These are phyloP conservation scores for Nomada hirtipes DNA, from an alignment of 2,888 invertebrate genomes.

Conservation along the genomic window DNA sequence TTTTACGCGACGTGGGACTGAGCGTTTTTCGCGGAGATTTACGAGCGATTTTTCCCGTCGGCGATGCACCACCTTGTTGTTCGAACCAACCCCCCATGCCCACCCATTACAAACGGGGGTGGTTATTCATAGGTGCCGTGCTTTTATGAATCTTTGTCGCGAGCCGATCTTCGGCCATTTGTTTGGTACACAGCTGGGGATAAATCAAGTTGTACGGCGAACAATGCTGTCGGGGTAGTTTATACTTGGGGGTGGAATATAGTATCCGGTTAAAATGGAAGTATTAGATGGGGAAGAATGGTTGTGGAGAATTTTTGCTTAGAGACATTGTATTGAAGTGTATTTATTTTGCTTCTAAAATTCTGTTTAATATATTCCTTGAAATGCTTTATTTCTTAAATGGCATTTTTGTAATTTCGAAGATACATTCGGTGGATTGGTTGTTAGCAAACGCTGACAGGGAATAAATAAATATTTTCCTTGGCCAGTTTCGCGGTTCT, in stretches of 20 bases:
- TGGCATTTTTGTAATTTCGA: too few relatives aligned
- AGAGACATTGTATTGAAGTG: too few relatives aligned
- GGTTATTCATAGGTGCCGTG: not conserved
- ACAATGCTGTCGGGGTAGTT: not conserved
- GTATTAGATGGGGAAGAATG: too few relatives aligned
- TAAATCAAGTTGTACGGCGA: not conserved
- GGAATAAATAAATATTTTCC: not conserved
- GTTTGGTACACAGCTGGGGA: not conserved
- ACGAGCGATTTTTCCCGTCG: constrained; percentile 26
- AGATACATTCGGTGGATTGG: too few relatives aligned
- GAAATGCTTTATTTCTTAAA: too few relatives aligned
- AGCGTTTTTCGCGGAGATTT: constrained; percentile 27
- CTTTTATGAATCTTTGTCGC: constrained; percentile 19
- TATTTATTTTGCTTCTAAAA: too few relatives aligned
- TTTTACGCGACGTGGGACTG: constrained; percentile 17
- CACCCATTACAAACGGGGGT: too few relatives aligned
- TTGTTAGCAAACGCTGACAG: too few relatives aligned
- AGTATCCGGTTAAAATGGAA: not conserved
- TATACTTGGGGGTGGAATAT: not conserved
- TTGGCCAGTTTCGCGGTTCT: not conserved
- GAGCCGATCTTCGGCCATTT: constrained; percentile 1
- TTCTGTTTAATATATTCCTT: too few relatives aligned
- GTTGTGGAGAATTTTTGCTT: not conserved
- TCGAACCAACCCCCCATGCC: not conserved
- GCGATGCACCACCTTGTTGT: not conserved